These are phyloP conservation scores for Wasmannia auropunctata DNA, from an alignment of 1,140 invertebrate genomes.

Conservation along the genomic window DNA sequence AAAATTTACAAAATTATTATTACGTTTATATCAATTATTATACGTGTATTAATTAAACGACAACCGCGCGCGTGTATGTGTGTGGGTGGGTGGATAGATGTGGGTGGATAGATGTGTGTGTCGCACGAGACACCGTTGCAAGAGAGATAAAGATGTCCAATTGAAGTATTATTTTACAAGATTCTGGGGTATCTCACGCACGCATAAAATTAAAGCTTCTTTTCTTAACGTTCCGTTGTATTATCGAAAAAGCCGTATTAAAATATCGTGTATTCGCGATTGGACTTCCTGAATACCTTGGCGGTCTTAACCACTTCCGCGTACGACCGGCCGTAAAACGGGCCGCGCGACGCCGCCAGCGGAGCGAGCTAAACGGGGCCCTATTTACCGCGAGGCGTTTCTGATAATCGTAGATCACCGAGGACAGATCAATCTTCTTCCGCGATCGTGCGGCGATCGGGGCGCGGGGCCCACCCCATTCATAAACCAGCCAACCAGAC, in stretches of 20 bases:
- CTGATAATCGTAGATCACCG: constrained; percentile 71
- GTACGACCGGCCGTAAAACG: constrained; percentile 20
- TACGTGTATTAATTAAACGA: constrained; percentile 1
- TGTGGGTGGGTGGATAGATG: too few relatives aligned
- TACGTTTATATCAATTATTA: background rate
- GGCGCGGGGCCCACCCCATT: constrained; percentile 60
- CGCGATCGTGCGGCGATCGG: constrained; percentile 62
- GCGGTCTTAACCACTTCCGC: constrained; percentile 52
- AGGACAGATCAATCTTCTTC: constrained; percentile 70
- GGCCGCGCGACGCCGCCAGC: constrained; percentile 1
- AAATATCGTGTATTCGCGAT: background rate
- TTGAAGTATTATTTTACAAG: background rate
- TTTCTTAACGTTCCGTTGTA: background rate
- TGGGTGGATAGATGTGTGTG: too few relatives aligned
- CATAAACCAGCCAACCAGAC: constrained; percentile 62
- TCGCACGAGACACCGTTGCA: background rate
- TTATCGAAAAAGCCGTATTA: background rate
- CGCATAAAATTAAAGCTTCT: background rate
- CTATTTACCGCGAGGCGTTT: constrained; percentile 62
- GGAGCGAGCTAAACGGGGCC: constrained; percentile 38
- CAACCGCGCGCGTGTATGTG: too few relatives aligned
- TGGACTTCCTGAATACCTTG: constrained; percentile 23
- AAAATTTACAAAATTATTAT: constrained; percentile 3
- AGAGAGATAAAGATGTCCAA: background rate
- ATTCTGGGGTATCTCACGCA: background rate